These are phyloP conservation scores for Clusia tigrina DNA, from an alignment of 2,888 invertebrate species.

Conservation along the genomic window DNA sequence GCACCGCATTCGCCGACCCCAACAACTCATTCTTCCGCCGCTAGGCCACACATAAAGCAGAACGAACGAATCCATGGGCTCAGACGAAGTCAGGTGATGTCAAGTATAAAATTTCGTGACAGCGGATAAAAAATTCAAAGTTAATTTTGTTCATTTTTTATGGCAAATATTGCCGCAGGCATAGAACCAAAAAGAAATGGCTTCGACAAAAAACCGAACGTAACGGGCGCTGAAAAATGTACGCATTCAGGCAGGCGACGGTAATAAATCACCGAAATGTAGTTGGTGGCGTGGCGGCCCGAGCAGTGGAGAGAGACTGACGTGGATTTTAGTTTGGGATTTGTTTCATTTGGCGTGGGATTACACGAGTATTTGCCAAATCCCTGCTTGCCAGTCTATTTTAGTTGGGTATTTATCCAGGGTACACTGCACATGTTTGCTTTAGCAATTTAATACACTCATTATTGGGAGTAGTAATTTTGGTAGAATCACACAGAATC, in stretches of 20 bases:
- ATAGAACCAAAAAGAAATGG: neutral
- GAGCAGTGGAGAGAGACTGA: neutral
- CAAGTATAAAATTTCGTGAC: slow-evolving; percentile 18
- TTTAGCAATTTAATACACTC: too few relatives aligned
- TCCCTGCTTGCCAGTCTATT: too few relatives aligned
- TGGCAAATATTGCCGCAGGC: neutral
- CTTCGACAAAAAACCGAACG: neutral
- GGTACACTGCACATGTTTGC: too few relatives aligned
- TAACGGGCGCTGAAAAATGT: neutral
- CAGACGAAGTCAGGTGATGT: slow-evolving; percentile 8
- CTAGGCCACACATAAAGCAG: too few relatives aligned
- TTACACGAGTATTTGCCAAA: neutral
- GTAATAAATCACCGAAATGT: slow-evolving; percentile 2
- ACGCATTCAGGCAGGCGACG: neutral
- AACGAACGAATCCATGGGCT: neutral
- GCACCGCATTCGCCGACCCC: neutral
- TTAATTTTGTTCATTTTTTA: slow-evolving; percentile 6
- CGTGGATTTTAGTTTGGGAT: neutral
- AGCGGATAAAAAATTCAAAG: slow-evolving; percentile 3
- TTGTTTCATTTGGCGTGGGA: neutral
- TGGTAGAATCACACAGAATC: too few relatives aligned
- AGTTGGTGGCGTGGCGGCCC: too few relatives aligned
- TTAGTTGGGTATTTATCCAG: too few relatives aligned
- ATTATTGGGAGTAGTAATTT: too few relatives aligned
- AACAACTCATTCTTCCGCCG: neutral